Evolutionary conservation across 2,113 vertebrate species (phyloP), one percentile per base, ranked within the genome.

Genomic region (Apaloderma vittatum): DNA sequence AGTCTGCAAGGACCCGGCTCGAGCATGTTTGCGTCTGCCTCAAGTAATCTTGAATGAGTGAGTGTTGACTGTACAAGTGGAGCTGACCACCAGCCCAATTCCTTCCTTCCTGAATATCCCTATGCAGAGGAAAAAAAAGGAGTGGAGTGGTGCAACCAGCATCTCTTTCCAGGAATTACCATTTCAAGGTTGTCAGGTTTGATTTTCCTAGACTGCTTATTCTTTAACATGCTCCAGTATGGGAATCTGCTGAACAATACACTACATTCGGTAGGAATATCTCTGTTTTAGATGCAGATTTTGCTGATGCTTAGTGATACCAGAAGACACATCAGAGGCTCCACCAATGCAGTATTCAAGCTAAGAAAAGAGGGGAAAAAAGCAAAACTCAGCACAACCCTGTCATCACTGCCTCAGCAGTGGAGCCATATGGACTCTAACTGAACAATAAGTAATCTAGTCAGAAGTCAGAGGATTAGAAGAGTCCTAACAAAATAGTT

Each of bases 281-380:
- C 13, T 71, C 43, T 62, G 63, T 65, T 88, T 58, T 90, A 63
- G 49, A 86, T 19, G 24, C 30, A 40, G 52, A 73, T 68, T 40
- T 90, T 0, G 0, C 49, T 80, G 46, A 14, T 86, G 36, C 13
- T 15, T 0, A 17, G n/a, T 5, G 7, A 23, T 52, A 83, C 12
- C 37, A 65, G 36, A 66, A 88, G 12, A 91, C 15, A 52, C 1
- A 0, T 49, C 45, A 62, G 32, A 68, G 23, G 65, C 22, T 63
- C 18, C 15, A 86, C 4, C 58, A 68, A 62, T 29, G 5, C 30
- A 62, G 17, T 32, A 79, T 36, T 88, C 88, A 49, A 77, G 13
- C 36, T 46, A 52, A 72, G 58, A 76, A 88, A 79, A 6, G 12
- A 74, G 5, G 19, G 5, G 32, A n/a, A 32, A 37, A 40, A 68